These are phyloP conservation scores for Scomber scombrus DNA, from an alignment of 2,113 vertebrate genomes.

Conservation along the genomic window DNA sequence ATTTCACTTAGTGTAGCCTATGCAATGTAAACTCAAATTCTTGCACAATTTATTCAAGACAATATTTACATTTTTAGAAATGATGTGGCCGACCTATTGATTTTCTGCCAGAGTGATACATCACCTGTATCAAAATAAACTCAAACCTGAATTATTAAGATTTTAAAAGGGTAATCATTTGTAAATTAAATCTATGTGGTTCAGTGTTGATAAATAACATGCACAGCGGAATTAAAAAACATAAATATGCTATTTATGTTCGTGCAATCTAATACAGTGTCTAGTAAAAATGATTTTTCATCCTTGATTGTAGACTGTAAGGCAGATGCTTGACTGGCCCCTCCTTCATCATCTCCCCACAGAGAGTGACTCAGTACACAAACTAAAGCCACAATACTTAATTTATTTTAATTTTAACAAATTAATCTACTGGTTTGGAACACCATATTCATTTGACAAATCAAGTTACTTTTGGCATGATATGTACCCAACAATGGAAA, in stretches of 20 bases:
- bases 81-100: not conserved
- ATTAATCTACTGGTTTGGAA: not conserved
- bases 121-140: not conserved
- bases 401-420: not conserved
- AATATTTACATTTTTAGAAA: too few relatives aligned
- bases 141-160: too few relatives aligned
- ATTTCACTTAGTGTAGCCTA: conserved; percentile 37
- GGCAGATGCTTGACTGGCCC: not conserved
- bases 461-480: not conserved
- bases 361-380: not conserved
- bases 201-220: not conserved
- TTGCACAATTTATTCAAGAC: not conserved
- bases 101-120: not conserved
- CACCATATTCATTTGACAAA: not conserved
- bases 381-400: too few relatives aligned
- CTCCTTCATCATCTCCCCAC: not conserved
- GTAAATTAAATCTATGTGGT: not conserved
- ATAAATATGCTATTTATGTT: not conserved
- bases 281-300: not conserved
- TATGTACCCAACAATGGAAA: too few relatives aligned
- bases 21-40: not conserved
- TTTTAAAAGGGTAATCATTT: too few relatives aligned
- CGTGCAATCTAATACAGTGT: not conserved
- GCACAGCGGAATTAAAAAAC: not conserved
- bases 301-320: not conserved